A percentile compares a stretch with the other conserved stretches of the same genome.
These are phyloP conservation scores for Tricholauxania praeusta DNA, from an alignment of 2,888 invertebrate species.

Conservation along the genomic window DNA sequence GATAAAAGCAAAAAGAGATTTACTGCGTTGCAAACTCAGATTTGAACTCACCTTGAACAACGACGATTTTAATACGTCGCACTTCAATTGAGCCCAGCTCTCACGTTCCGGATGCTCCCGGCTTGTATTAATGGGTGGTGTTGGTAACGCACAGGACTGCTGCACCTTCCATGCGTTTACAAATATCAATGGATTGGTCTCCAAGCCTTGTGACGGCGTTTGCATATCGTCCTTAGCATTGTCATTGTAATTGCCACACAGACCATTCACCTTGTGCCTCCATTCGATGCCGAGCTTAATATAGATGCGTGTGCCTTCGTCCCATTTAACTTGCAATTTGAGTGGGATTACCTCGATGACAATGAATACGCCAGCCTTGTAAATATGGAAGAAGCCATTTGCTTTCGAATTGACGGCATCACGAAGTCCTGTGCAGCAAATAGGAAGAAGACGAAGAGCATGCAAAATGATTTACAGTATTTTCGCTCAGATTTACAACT, in stretches of 20 bases:
- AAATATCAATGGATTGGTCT: constrained; percentile 81
- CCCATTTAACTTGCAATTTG: constrained; percentile 87
- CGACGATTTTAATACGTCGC: constrained; percentile 79
- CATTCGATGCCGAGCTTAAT: constrained; percentile 82
- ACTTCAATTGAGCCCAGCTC: constrained; percentile 83
- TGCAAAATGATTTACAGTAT: background rate
- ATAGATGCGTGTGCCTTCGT: constrained; percentile 84
- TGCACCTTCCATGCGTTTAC: constrained; percentile 91
- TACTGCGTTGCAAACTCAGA: background rate
- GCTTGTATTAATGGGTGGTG: constrained; percentile 77
- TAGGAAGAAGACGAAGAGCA: background rate
- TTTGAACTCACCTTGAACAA: constrained; percentile 70
- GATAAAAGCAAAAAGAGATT: background rate
- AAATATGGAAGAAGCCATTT: constrained; percentile 61
- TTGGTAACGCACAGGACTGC: constrained; percentile 74
- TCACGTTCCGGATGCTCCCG: constrained; percentile 79
- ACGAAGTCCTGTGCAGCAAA: constrained; percentile 53
- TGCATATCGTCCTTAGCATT: constrained; percentile 88
- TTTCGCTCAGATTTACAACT: constrained; percentile 39
- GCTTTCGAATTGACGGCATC: constrained; percentile 59
- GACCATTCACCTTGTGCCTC: constrained; percentile 83
- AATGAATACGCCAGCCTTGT: constrained; percentile 79
- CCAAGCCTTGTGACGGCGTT: constrained; percentile 84
- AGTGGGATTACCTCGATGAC: constrained; percentile 83
- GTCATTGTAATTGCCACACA: constrained; percentile 92